These are phyloP conservation scores for Takifugu rubripes DNA, from an alignment of 2,797 vertebrate species.

Conservation along the genomic window DNA sequence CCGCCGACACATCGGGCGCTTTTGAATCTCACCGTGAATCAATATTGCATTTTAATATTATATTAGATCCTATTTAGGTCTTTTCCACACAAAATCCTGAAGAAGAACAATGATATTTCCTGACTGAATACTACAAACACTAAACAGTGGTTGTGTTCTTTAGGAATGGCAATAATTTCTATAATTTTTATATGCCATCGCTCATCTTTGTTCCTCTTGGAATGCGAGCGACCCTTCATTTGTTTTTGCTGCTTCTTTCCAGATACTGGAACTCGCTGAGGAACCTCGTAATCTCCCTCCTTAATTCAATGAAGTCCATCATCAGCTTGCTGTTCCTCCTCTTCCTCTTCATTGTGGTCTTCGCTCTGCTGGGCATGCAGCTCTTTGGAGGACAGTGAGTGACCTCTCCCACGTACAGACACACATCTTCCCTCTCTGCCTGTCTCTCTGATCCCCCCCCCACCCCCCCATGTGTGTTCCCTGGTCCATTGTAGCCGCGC, in stretches of 20 bases:
- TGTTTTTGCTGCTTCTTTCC: conserved; percentile 1
- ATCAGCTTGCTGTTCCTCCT: conserved; percentile 97
- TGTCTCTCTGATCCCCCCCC: conserved; percentile 22
- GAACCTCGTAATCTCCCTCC: conserved; percentile 93
- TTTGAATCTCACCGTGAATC: too few species aligned
- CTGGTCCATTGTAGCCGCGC: conserved; percentile 23
- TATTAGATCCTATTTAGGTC: too few species aligned
- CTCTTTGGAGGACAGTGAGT: conserved; percentile 98
- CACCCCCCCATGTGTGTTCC: conserved; percentile 22
- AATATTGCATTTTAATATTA: too few species aligned
- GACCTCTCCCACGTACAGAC: neutral
- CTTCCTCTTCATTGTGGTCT: conserved; percentile 98
- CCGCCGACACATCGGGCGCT: too few species aligned
- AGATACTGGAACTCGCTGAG: conserved; percentile 97
- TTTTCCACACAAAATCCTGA: too few species aligned
- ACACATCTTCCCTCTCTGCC: conserved; percentile 2
- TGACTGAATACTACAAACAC: too few species aligned
- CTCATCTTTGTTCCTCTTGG: neutral
- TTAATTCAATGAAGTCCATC: conserved; percentile 99
- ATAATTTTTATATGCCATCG: too few species aligned
- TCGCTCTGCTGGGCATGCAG: conserved; percentile 97
- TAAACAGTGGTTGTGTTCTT: too few species aligned
- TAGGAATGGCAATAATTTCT: too few species aligned
- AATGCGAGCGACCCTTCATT: neutral
- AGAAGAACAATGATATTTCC: too few species aligned